These are phyloP conservation scores for Julus scandinavius DNA, from an alignment of 2,888 invertebrate genomes.

Conservation along the genomic window DNA sequence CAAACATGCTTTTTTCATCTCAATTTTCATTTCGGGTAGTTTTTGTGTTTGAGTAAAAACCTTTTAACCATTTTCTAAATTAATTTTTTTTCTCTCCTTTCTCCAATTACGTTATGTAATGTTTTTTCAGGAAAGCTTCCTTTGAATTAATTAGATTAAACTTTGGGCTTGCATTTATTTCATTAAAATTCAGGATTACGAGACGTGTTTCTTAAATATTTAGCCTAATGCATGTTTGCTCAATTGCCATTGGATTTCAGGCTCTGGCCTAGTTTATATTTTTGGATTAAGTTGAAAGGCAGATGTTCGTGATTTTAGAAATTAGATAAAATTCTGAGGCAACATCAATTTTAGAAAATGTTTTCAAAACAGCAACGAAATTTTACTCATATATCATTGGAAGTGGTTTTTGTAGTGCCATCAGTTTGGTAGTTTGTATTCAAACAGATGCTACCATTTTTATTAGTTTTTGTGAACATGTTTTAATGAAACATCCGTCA, in stretches of 20 bases:
- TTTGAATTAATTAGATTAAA: background rate
- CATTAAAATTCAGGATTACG: background rate
- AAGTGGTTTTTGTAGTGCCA: too few species aligned
- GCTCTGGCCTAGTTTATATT: background rate
- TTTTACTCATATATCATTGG: too few species aligned
- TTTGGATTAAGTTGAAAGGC: background rate
- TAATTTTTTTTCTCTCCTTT: background rate
- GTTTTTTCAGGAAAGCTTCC: background rate
- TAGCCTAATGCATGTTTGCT: background rate
- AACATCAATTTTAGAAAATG: background rate
- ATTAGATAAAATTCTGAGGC: background rate
- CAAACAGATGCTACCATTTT: too few species aligned
- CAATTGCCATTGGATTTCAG: background rate
- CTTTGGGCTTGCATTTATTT: slow-evolving; percentile 11
- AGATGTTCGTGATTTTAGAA: background rate
- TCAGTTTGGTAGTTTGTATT: too few species aligned
- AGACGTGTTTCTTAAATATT: background rate
- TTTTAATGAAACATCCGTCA: too few species aligned
- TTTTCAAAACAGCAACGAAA: background rate
- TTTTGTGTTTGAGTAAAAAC: background rate
- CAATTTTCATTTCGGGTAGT: too few species aligned
- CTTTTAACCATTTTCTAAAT: background rate
- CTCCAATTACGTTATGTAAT: background rate
- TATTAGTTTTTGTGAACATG: too few species aligned
- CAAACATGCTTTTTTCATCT: background rate